Evolutionary conservation across 2,113 vertebrate genomes (phyloP), one percentile per base, ranked within the genome.

Genomic region (Cyrtonyx montezumae): DNA sequence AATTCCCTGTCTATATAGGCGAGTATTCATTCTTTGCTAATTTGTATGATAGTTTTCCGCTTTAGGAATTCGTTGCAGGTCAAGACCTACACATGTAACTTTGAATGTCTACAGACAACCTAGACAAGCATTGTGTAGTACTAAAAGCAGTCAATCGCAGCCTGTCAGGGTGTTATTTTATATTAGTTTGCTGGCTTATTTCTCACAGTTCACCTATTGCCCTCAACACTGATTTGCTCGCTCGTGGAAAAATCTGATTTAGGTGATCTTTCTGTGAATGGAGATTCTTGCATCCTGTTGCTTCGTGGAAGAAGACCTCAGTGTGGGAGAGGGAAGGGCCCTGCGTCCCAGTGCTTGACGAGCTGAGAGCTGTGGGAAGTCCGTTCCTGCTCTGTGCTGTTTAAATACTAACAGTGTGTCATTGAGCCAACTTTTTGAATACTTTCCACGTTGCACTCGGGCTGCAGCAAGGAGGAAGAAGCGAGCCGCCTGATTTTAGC

Each of bases 11-110:
- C 6, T 9, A 45, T 10, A 7, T 11, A 48, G 34, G 42, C 32
- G 4, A 1, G 46, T 10, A 1, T 51, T 63, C 36, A 5, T 9
- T 28, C 40, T 1, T 5, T 56, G 67, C 34, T 40, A 5, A 30
- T 71, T 78, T 28, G 1, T 55, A 30, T 12, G 30, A 4, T 14
- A 8, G 8, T 40, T 45, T n/a, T n/a, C 37, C 36, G 18, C 75
- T 46, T 55, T 37, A 19, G 40, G 11, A 28, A n/a, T 53, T 53
- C 46, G 3, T 11, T n/a, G 8, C 22, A 26, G 28, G 37, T 37
- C 55, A 21, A 43, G 65, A 3, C 51, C 30, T 55, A 30, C 15
- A 55, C 51, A 10, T 30, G 9, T 9, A 55, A 55, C 8, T 6
- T 26, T 14, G 6, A 61, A 26, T 61, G 51, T 55, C 37, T 79